Conservation (phyloP, 2,797 vertebrate genomes). For the Fundulus diaphanus region DNA sequence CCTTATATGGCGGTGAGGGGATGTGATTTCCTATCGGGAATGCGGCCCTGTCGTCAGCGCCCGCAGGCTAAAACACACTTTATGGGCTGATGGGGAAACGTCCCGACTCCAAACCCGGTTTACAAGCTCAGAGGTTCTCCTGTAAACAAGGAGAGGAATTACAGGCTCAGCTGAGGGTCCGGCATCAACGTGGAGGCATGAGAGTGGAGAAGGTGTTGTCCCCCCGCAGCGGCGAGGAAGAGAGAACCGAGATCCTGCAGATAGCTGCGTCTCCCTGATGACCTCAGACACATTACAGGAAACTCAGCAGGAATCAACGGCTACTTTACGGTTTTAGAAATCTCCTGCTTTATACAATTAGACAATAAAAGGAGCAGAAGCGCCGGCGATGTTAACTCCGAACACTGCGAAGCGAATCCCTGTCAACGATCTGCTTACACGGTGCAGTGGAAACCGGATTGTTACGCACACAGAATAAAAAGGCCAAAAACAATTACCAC, state of each 20-base stretch:
- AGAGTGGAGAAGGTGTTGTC: slow-evolving; percentile 34
- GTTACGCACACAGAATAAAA: too few relatives aligned
- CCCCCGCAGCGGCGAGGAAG: slow-evolving; percentile 40
- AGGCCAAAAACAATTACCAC: too few relatives aligned
- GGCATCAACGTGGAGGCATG: slow-evolving; percentile 63
- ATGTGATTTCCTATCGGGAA: slow-evolving; percentile 50
- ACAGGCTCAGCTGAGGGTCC: slow-evolving; percentile 41
- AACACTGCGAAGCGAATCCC: not conserved
- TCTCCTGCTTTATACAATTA: slow-evolving; percentile 31
- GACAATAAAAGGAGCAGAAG: slow-evolving; percentile 14
- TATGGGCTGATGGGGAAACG: slow-evolving; percentile 26
- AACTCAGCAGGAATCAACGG: slow-evolving; percentile 5
- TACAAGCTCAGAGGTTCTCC: slow-evolving; percentile 5
- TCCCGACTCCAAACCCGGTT: not conserved
- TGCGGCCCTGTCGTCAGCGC: slow-evolving; percentile 50
- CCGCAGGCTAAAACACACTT: slow-evolving; percentile 24
- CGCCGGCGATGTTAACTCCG: slow-evolving; percentile 2
- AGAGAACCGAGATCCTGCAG: slow-evolving; percentile 52
- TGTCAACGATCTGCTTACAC: not conserved
- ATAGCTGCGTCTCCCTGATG: not conserved
- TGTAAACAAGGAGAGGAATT: slow-evolving; percentile 27
- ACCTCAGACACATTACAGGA: slow-evolving; percentile 9
- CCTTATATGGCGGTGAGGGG: slow-evolving; percentile 64
- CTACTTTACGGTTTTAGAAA: slow-evolving; percentile 28
- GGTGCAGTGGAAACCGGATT: not conserved